These are phyloP conservation scores for Scleropages formosus DNA, from an alignment of 2,797 vertebrate genomes.

Conservation along the genomic window DNA sequence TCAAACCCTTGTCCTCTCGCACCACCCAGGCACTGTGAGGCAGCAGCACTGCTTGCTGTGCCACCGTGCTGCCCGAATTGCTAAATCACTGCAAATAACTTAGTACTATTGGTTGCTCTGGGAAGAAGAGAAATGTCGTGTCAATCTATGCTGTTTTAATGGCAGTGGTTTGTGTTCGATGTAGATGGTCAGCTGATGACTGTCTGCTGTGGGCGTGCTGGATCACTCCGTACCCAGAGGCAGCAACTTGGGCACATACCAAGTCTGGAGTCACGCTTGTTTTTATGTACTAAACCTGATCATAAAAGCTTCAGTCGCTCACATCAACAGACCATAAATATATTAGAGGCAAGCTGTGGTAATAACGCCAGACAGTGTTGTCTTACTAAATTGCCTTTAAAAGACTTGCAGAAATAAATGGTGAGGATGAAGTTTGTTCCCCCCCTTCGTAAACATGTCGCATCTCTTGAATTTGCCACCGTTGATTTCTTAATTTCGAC, in stretches of 20 bases:
- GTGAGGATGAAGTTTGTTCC: no score
- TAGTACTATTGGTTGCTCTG: no score
- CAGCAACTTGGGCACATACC: no score
- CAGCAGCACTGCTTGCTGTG: no score
- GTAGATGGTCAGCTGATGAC: background rate
- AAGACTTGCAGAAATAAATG: background rate
- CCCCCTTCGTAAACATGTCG: no score
- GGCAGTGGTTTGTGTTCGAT: background rate
- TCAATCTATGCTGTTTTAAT: no score
- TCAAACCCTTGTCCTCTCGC: slow-evolving; percentile 20
- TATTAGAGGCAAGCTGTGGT: background rate
- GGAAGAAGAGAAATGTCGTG: no score
- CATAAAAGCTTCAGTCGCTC: background rate
- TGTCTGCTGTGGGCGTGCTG: background rate
- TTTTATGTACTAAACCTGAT: background rate
- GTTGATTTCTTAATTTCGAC: slow-evolving; percentile 5
- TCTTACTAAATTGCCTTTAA: background rate
- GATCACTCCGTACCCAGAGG: background rate
- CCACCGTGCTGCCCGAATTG: no score
- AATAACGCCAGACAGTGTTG: background rate
- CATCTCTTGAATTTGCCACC: background rate
- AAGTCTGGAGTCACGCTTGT: background rate
- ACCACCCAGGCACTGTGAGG: background rate
- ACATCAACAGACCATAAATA: background rate
- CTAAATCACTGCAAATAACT: no score